Base-by-base conservation (phyloP, 2,888 invertebrate genomes). In the Eupithecia exiguata region DNA sequence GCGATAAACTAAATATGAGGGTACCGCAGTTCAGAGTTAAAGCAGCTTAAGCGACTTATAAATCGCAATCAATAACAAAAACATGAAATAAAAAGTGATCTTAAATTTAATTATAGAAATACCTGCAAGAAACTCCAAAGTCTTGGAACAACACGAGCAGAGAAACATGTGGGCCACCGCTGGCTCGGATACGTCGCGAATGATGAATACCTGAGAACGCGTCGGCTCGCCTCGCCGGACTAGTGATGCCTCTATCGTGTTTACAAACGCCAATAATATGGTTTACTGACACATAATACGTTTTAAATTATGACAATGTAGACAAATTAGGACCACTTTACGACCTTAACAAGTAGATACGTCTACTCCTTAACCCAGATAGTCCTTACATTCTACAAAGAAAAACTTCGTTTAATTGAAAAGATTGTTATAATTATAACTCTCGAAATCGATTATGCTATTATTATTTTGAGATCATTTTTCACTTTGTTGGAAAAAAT, bases 71-170 rank as follows among this genome's bases (percentile, higher is more conserved):
- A 21, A 21, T 53, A 53, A 9, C 0, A n/a, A 9, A 53, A 9
- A 10, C 10, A 25, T 10, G 9, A 14, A 25, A 25, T 25, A 5
- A 10, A 40, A n/a, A 12, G 7, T 65, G 10, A 25, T 38, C 12
- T 38, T n/a, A n/a, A 21, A n/a, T n/a, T 38, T 66, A 25, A 40
- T 38, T 10, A 65, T 7, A 16, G 38, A 65, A 36, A 36, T 66
- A 88, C 87, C 87, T 86, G 83, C 77, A 16, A 86, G 67, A 40
- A 82, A 78, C 71, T 86, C 80, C 70, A 85, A 76, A 38, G 82
- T 82, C 73, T 81, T 79, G 72, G 80, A 85, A 75, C 85, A 88
- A 80, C 86, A 85, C 69, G 86, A 79, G 72, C 86, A 87, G 65
- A 86, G 83, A 70, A 86, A 86, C 88, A 87, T 86, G 83, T 80